phyloP scores from a whole-genome alignment of 2,113 vertebrate species.

The Seriola dumerili region DNA sequence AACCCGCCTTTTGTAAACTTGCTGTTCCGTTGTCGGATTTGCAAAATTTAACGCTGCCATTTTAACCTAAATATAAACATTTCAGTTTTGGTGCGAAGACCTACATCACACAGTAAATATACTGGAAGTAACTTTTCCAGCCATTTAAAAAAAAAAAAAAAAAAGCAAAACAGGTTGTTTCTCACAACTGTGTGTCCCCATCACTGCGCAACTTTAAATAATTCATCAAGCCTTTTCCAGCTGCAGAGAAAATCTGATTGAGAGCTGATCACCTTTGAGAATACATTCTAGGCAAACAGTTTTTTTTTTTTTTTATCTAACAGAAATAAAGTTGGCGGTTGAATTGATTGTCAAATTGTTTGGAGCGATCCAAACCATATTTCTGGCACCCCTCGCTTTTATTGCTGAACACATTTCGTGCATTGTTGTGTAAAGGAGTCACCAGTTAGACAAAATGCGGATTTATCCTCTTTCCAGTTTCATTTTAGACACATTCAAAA shows the following conservation, averaged over 20 bases:
- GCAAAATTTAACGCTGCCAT: not conserved
- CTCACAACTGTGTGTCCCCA: not conserved
- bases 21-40: not conserved
- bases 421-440: constrained; percentile 14
- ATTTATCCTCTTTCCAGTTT: constrained; percentile 2
- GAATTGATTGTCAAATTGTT: not conserved
- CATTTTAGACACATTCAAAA: constrained; percentile 36
- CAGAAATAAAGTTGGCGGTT: not conserved
- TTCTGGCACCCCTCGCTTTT: not conserved
- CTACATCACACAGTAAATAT: not conserved
- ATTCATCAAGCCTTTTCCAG: not conserved
- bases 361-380: constrained; percentile 1
- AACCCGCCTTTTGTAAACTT: not conserved
- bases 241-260: not conserved
- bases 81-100: not conserved
- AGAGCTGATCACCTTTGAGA: not conserved
- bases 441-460: not conserved
- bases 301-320: not conserved
- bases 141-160: no score
- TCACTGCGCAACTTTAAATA: not conserved
- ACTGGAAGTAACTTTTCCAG: not conserved
- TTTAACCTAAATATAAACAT: not conserved
- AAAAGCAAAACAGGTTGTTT: not conserved
- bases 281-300: not conserved
- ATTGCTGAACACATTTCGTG: not conserved